Evolutionary conservation across 2,888 invertebrate species (phyloP).

Genomic region (Thereva nobilitata): DNA sequence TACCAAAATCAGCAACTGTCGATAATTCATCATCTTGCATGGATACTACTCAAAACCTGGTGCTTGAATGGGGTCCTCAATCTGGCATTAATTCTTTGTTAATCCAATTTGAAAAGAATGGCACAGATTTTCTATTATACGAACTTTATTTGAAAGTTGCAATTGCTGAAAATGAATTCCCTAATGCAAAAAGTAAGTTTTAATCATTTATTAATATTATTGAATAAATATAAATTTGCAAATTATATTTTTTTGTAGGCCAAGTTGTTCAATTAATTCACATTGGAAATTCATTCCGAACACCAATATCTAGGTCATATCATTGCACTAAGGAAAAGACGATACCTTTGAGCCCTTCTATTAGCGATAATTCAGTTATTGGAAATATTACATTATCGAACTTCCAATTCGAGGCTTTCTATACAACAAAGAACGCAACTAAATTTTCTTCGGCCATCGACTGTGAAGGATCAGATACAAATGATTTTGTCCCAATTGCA

Average conservation of each 20-base stretch:
- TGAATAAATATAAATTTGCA: not conserved
- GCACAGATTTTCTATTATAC: constrained; percentile 51
- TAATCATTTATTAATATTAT: not conserved
- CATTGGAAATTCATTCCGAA: constrained; percentile 62
- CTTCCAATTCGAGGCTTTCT: constrained; percentile 77
- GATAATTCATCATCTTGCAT: constrained; percentile 56
- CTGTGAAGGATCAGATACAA: constrained; percentile 72
- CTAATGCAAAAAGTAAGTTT: constrained; percentile 52
- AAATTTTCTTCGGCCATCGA: constrained; percentile 72
- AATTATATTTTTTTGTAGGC: constrained; percentile 48
- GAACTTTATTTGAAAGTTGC: constrained; percentile 49
- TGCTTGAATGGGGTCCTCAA: constrained; percentile 48
- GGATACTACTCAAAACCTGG: constrained; percentile 57
- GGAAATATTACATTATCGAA: constrained; percentile 64
- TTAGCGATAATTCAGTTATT: constrained; percentile 46
- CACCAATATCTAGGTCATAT: constrained; percentile 71
- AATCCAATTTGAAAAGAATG: constrained; percentile 58
- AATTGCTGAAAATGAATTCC: constrained; percentile 51
- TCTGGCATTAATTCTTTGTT: constrained; percentile 49
- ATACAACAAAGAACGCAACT: constrained; percentile 58
- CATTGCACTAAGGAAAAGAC: constrained; percentile 67
- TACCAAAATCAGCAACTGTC: constrained; percentile 58
- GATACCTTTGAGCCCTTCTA: constrained; percentile 61
- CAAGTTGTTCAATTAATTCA: constrained; percentile 60
- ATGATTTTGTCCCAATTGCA: constrained; percentile 94